Percentiles rank a stretch among this genome's conserved stretches.
Conservation (phyloP, 2,797 vertebrate genomes). For the Falco peregrinus region DNA sequence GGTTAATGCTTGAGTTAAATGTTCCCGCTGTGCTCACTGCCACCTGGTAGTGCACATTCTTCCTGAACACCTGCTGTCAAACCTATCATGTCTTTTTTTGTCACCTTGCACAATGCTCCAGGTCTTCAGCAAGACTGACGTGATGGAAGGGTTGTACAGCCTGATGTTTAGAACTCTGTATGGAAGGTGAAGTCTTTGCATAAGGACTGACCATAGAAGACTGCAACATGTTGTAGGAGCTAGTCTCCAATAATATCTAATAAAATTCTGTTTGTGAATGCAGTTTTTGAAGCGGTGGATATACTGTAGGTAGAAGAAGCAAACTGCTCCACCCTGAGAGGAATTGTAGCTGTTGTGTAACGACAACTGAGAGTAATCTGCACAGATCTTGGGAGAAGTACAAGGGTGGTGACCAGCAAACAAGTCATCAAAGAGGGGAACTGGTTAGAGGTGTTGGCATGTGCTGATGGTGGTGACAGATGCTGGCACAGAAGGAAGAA, state of each 20-base stretch:
- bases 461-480: background rate
- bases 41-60: conserved; percentile 29
- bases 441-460: conserved; percentile 43
- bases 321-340: conserved; percentile 1
- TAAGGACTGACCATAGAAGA: background rate
- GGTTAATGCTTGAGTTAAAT: conserved; percentile 27
- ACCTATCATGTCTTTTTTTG: conserved; percentile 74
- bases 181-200: background rate
- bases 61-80: conserved; percentile 72
- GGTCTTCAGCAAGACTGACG: conserved; percentile 69
- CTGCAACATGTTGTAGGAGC: background rate
- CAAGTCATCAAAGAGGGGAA: conserved; percentile 44
- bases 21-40: conserved; percentile 3
- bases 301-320: background rate
- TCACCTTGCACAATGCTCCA: conserved; percentile 64
- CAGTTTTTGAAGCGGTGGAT: background rate
- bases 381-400: conserved; percentile 38
- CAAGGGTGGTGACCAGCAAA: conserved; percentile 56
- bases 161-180: conserved; percentile 33
- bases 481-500: background rate
- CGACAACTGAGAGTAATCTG: conserved; percentile 17
- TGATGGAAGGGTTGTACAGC: conserved; percentile 23
- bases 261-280: background rate
- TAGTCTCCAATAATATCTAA: background rate
- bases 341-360: conserved; percentile 21